Percentiles rank a stretch among this genome's conserved stretches.
These are phyloP conservation scores for Sinocyclocheilus anshuiensis DNA, from an alignment of 2,113 vertebrate genomes.

Conservation along the genomic window DNA sequence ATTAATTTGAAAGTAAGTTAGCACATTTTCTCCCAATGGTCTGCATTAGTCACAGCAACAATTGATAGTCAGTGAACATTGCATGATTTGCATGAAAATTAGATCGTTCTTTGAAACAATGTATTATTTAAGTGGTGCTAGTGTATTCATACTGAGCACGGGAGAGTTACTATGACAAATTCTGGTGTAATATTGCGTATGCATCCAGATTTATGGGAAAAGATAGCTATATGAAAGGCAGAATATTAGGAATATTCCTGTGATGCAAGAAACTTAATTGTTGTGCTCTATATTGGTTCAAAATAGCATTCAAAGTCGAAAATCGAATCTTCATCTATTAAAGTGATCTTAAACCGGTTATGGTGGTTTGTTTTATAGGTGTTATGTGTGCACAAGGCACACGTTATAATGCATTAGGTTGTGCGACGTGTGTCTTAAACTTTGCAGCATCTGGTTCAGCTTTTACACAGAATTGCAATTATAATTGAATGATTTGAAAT, in stretches of 20 bases:
- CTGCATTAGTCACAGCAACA: constrained; percentile 27
- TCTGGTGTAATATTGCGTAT: background rate
- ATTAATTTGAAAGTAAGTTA: background rate
- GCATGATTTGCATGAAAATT: constrained; percentile 26
- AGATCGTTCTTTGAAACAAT: constrained; percentile 6
- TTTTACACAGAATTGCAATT: background rate
- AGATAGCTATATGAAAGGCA: background rate
- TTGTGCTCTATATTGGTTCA: background rate
- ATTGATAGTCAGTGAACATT: background rate
- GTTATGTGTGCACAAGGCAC: background rate
- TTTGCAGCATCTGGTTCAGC: background rate
- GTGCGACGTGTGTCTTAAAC: constrained; percentile 35
- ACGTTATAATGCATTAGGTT: background rate
- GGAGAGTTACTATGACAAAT: background rate
- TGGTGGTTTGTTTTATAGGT: background rate
- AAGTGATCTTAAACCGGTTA: background rate
- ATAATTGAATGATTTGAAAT: background rate
- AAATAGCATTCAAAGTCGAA: background rate
- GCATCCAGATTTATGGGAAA: background rate
- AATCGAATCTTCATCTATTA: background rate
- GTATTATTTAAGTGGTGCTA: background rate
- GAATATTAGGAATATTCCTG: background rate
- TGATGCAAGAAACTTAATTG: background rate
- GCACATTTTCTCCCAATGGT: background rate
- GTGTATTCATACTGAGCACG: background rate